phyloP scores from a whole-genome alignment of 1,140 invertebrate genomes.

The Scaptomyza graminum region DNA sequence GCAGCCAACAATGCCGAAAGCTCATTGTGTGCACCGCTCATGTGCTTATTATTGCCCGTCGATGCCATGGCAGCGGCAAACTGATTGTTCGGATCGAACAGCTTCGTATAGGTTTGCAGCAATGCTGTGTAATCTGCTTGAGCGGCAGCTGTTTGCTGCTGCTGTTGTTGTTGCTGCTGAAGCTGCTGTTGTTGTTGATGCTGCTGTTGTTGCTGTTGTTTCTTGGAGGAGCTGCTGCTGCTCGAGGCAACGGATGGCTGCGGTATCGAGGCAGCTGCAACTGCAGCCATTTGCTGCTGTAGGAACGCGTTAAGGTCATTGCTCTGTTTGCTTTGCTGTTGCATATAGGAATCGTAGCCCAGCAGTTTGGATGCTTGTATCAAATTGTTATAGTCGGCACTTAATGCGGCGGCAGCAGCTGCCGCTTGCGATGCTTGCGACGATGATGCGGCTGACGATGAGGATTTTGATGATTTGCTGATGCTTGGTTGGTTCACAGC shows the following conservation, averaged over 20 bases:
- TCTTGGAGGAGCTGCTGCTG: conserved; percentile 49
- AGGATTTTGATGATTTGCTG: conserved; percentile 63
- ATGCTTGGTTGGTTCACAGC: conserved; percentile 29
- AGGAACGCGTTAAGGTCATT: conserved; percentile 77
- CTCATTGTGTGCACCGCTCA: conserved; percentile 68
- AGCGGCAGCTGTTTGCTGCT: conserved; percentile 44
- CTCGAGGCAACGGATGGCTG: conserved; percentile 33
- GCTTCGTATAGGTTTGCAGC: conserved; percentile 78
- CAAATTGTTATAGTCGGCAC: conserved; percentile 78
- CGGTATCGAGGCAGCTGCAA: conserved; percentile 67
- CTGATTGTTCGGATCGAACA: conserved; percentile 77
- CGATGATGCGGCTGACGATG: conserved; percentile 28
- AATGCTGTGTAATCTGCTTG: conserved; percentile 72
- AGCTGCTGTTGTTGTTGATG: conserved; percentile 45
- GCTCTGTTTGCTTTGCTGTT: conserved; percentile 71
- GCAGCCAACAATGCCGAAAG: conserved; percentile 65
- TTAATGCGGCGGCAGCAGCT: conserved; percentile 68
- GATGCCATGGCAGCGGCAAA: conserved; percentile 64
- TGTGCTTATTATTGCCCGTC: conserved; percentile 51
- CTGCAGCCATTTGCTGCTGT: conserved; percentile 80
- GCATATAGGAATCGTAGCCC: conserved; percentile 81
- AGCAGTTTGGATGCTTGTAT: conserved; percentile 79
- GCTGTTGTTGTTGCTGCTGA: conserved; percentile 45
- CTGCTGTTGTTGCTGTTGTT: conserved; percentile 51
- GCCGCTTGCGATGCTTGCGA: conserved; percentile 48